Evolutionary conservation across 64 coral and sea anemone species (phyloP).

Genomic region (Stylophora pistillata): DNA sequence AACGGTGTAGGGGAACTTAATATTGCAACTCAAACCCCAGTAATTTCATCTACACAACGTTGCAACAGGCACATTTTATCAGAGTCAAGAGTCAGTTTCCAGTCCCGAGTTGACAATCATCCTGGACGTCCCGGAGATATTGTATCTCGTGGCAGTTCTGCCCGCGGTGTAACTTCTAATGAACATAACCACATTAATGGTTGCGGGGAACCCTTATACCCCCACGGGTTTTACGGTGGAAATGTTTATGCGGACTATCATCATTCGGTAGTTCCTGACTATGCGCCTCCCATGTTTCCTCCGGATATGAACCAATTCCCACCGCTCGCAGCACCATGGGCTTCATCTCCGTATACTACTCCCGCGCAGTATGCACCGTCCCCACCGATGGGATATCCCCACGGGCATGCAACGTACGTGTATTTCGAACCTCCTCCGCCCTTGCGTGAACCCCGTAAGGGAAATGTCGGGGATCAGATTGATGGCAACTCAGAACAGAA

Average conservation of each 20-base stretch:
- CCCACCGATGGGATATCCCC: neutral
- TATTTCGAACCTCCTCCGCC: neutral
- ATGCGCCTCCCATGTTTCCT: neutral
- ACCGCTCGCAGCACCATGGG: slow-evolving; percentile 11
- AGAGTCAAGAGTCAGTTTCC: slow-evolving; percentile 12
- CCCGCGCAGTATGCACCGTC: neutral
- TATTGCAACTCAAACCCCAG: neutral
- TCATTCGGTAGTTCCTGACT: slow-evolving; percentile 2
- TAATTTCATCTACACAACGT: neutral
- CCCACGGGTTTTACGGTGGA: slow-evolving; percentile 4
- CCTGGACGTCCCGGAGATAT: neutral
- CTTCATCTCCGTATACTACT: neutral
- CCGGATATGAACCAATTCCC: slow-evolving; percentile 4
- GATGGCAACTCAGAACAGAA: neutral
- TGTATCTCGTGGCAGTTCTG: neutral
- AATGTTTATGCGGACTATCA: slow-evolving; percentile 22
- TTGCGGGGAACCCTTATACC: neutral
- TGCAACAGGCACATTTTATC: neutral
- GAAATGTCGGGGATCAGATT: slow-evolving; percentile 20
- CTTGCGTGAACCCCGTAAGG: neutral
- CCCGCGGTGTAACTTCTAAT: neutral
- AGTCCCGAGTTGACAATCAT: neutral
- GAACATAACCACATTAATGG: neutral
- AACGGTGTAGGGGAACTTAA: no score
- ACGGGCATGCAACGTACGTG: slow-evolving; percentile 1